Evolutionary conservation across 1,140 invertebrate genomes (phyloP).

Genomic region (Temnothorax nylanderi): DNA sequence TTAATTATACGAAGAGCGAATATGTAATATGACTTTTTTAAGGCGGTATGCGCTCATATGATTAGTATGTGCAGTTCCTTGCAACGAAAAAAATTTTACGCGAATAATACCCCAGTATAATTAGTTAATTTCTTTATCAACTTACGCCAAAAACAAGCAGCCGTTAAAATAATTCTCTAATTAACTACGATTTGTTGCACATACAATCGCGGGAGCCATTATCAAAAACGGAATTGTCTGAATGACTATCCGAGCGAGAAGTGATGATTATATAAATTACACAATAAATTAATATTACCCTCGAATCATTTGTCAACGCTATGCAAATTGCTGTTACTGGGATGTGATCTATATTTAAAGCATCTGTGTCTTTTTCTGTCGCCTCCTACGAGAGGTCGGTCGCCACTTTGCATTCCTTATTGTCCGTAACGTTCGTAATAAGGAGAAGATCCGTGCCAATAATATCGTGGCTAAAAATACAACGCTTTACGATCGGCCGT

Average conservation of each 20-base stretch:
- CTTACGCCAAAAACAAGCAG: neutral
- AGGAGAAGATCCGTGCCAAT: conserved; percentile 55
- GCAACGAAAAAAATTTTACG: neutral
- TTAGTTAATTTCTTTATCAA: conserved; percentile 53
- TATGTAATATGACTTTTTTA: conserved; percentile 23
- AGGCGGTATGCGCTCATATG: conserved; percentile 6
- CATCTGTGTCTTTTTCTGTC: neutral
- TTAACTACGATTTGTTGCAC: neutral
- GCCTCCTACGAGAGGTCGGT: neutral
- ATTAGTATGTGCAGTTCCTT: conserved; percentile 30
- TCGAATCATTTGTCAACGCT: neutral
- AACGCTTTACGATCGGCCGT: conserved; percentile 64
- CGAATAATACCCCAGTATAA: conserved; percentile 12
- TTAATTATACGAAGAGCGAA: conserved; percentile 62
- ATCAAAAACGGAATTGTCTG: neutral
- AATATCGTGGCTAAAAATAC: conserved; percentile 71
- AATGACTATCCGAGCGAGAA: neutral
- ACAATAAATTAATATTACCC: neutral
- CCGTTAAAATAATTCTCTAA: neutral
- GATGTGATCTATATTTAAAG: neutral
- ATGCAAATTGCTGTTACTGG: neutral
- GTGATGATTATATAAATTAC: neutral
- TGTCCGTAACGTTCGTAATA: conserved; percentile 20
- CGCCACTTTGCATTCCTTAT: conserved; percentile 30
- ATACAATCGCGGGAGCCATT: neutral